Base-by-base conservation (phyloP, 1,140 invertebrate genomes). In the Pseudomyrmex gracilis region DNA sequence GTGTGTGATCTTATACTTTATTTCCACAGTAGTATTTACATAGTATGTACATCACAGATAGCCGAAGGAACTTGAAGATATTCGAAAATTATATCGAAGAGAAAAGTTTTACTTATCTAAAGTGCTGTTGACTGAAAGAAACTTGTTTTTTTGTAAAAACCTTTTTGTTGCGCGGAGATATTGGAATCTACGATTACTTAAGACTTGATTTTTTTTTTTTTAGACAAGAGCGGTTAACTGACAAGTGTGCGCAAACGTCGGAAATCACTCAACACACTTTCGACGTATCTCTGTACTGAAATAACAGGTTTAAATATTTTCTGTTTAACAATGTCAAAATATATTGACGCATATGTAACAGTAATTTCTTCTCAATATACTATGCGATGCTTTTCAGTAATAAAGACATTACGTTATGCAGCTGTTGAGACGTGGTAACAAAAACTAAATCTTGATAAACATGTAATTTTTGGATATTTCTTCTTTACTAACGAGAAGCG, bases 11-110 rank as follows among this genome's bases (percentile, higher is more conserved):
- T n/a, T 47, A 34, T 55, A 9, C 24, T 70, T 58, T 58, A 58
- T 34, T 80, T 60, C 47, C 20, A 17, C 22, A 20, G 24, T 12
- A 43, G 55, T 20, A 5, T 5, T 0, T 34, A 4, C 34, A 34
- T 34, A 34, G 5, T 34, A 34, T 34, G 34, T 34, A 7, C 60
- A 49, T 9, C 45, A 47, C 34, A 34, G 53, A 7, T 51, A 24
- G 22, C 43, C 20, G 3, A 47, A 78, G 13, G 47, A 45, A 17
- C 15, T 17, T 70, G 20, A 17, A 57, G 53, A 17, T 53, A 63
- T 5, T 34, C 8, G 13, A 78, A 68, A 78, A 70, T 70, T 70
- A 12, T 58, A 70, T 20, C 13, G n/a, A 57, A 4, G 22, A 45
- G 17, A 68, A 43, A 77, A 53, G 17, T 63, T n/a, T n/a, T n/a